Conservation (phyloP, 2,797 vertebrate species). For the Graptemys geographica region DNA sequence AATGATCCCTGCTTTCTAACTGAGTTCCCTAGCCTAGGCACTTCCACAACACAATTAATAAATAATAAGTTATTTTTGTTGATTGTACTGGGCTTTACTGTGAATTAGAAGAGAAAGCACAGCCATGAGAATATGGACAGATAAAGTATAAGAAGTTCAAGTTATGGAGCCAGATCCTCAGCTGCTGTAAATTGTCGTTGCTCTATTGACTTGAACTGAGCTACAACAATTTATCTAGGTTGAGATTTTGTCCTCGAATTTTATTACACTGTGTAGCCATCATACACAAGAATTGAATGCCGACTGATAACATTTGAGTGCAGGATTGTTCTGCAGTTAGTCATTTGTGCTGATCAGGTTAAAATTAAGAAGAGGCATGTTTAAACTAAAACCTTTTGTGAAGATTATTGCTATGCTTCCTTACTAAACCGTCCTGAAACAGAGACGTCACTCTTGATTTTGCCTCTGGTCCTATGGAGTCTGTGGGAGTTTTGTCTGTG, state of each 20-base stretch:
- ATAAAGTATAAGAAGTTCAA: not conserved
- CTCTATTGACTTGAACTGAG: not conserved
- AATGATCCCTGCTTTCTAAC: not conserved
- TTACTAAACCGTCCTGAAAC: not conserved
- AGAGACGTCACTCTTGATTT: not conserved
- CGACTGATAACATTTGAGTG: not conserved
- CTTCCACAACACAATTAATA: no score
- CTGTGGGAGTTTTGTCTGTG: not conserved
- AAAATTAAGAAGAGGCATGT: not conserved
- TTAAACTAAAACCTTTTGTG: rapidly evolving
- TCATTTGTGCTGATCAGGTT: not conserved
- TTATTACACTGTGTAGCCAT: not conserved
- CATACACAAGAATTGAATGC: not conserved
- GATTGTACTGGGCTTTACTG: not conserved
- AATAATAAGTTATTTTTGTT: not conserved
- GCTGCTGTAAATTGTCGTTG: not conserved
- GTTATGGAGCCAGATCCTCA: not conserved
- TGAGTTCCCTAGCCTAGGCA: not conserved
- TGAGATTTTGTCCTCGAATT: not conserved
- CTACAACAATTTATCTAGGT: not conserved
- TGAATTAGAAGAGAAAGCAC: not conserved
- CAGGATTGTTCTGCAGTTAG: not conserved
- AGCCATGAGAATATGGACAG: not conserved
- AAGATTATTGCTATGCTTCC: not conserved
- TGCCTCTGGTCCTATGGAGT: not conserved